A percentile compares a stretch with the other conserved stretches of the same genome.
Conservation (phyloP, 2,113 vertebrate species). For the Heterotis niloticus region DNA sequence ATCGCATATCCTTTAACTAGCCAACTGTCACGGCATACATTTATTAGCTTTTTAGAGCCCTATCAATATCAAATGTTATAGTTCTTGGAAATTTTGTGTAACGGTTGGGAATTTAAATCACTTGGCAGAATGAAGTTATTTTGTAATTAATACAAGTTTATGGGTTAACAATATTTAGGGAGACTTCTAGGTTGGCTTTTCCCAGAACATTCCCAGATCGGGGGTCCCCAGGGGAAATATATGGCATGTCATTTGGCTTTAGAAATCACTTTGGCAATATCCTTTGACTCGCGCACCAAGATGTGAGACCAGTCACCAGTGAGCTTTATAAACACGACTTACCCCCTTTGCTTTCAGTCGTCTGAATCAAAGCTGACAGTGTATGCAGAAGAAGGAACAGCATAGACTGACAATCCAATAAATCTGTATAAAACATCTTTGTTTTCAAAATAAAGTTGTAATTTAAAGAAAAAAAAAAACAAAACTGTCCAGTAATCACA, state of each 20-base stretch:
- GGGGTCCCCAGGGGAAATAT: slow-evolving; percentile 19
- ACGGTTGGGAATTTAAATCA: background rate
- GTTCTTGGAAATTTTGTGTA: too few species aligned
- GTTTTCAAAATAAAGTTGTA: slow-evolving; percentile 6
- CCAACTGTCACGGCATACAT: too few species aligned
- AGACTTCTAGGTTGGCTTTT: slow-evolving; percentile 11
- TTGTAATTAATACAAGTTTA: slow-evolving; percentile 9
- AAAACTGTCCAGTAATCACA: background rate
- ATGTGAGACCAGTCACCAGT: slow-evolving; percentile 13
- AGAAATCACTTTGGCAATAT: slow-evolving; percentile 23
- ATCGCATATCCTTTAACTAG: too few species aligned
- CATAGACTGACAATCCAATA: slow-evolving; percentile 2
- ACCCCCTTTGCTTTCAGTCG: background rate
- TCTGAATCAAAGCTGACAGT: slow-evolving; percentile 14
- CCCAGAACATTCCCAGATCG: slow-evolving; percentile 14
- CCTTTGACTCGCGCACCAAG: slow-evolving; percentile 18
- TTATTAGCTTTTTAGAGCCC: too few species aligned
- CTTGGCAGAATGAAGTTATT: slow-evolving; percentile 6
- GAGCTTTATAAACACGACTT: slow-evolving; percentile 13
- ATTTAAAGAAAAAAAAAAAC: too few species aligned
- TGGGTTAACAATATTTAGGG: slow-evolving; percentile 11
- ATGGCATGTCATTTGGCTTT: slow-evolving; percentile 25
- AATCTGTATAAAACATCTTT: background rate
- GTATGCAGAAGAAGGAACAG: background rate
- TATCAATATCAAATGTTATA: too few species aligned